Base-by-base conservation (phyloP, 2,797 vertebrate species). In the Poeciliopsis infans region DNA sequence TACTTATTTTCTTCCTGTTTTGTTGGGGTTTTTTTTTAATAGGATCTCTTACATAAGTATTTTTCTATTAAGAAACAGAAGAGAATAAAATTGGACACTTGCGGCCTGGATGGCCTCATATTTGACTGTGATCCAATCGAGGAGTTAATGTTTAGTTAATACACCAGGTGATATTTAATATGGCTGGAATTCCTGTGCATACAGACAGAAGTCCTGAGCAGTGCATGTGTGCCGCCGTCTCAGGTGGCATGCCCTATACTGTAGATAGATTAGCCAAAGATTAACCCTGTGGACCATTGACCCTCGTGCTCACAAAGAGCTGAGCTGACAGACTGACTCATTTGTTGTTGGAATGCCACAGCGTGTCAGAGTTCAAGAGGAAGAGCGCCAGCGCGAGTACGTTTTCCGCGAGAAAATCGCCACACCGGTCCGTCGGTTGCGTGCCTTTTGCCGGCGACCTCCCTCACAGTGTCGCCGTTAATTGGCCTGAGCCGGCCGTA, bases 221-320 rank as follows among this genome's bases (percentile, higher is more conserved):
- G 78, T 20, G 51, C 76, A 71, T 89, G 81, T 88, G 86, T 81
- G 83, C 23, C 45, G 79, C 78, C 86, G 89, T 91, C 89, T 80
- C 88, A 86, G 94, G 91, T 92, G 91, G 89, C 88, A 4, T 82
- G 79, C 84, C 94, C 88, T 92, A 95, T 92, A 95, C 92, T 94
- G 91, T 91, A 90, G 84, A 79, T 88, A 94, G 95, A 96, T 97
- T 96, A 96, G 95, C 94, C 94, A 96, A 96, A 97, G 94, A 96
- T 96, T 96, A 94, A 95, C 95, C 91, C 86, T 43, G 93, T 95
- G 96, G 95, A 96, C 92, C 92, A 91, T 97, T 96, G 96, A 96
- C 95, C 95, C 95, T 84, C 51, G 45, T 76, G 89, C 93, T 90
- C 84, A 72, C 86, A 95, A 95, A 96, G 94, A 94, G 92, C 95